These are phyloP conservation scores for Lypha dubia DNA, from an alignment of 2,888 invertebrate species.

Conservation along the genomic window DNA sequence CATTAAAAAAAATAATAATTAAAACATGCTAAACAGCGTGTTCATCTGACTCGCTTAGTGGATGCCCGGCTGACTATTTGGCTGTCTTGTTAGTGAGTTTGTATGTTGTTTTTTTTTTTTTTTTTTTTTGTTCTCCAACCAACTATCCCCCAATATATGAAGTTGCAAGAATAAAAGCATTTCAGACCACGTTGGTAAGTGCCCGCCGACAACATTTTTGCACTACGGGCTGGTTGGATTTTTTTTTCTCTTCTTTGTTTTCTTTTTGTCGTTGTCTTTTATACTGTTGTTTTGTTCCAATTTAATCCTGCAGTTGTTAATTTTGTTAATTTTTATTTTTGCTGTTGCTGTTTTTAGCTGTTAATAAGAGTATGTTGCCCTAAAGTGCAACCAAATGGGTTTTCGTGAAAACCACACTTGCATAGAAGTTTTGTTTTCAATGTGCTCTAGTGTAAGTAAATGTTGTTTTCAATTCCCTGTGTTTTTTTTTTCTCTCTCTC, in stretches of 20 bases:
- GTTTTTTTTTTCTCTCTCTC: not conserved
- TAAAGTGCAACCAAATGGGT: constrained; percentile 66
- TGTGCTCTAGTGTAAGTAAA: not conserved
- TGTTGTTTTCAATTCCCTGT: constrained; percentile 30
- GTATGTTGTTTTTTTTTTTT: too few species aligned
- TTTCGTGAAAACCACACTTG: constrained; percentile 69
- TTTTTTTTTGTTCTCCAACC: constrained; percentile 41
- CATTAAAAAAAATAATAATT: constrained; percentile 73
- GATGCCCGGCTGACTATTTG: constrained; percentile 20
- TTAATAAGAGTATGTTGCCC: constrained; percentile 67
- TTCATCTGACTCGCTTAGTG: constrained; percentile 57
- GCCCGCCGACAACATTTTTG: constrained; percentile 54
- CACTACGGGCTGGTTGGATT: constrained; percentile 39
- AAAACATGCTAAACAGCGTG: constrained; percentile 75
- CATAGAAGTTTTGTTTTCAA: constrained; percentile 24
- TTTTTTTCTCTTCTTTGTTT: not conserved
- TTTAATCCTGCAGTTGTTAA: constrained; percentile 65
- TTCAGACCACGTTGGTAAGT: constrained; percentile 57
- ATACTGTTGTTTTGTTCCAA: constrained; percentile 29
- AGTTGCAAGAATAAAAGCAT: constrained; percentile 38
- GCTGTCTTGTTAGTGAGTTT: constrained; percentile 49
- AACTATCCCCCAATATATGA: constrained; percentile 5
- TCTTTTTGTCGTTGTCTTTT: constrained; percentile 16
- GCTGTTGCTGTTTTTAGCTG: constrained; percentile 52
- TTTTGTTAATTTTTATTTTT: constrained; percentile 50